phyloP scores from a whole-genome alignment of 2,797 vertebrate species.

The Hoplostethus mediterraneus region DNA sequence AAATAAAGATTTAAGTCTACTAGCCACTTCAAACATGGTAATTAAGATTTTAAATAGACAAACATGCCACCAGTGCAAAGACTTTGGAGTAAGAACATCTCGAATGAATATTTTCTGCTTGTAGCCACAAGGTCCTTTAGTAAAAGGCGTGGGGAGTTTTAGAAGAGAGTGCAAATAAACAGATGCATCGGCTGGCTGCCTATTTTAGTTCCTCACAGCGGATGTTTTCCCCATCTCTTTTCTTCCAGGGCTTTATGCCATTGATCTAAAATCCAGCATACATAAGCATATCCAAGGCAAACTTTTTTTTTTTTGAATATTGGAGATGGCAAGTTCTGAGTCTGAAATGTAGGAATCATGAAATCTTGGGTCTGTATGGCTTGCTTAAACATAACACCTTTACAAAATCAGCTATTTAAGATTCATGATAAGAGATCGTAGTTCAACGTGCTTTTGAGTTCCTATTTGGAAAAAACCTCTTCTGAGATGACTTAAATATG shows the following conservation, averaged over 20 bases:
- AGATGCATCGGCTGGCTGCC: constrained; percentile 54
- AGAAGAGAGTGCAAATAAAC: constrained; percentile 42
- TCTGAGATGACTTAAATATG: constrained; percentile 14
- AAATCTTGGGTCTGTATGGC: constrained; percentile 10
- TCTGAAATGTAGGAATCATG: constrained; percentile 26
- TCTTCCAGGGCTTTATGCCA: constrained; percentile 56
- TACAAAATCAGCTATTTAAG: neutral
- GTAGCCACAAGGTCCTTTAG: constrained; percentile 37
- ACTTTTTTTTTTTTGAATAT: constrained; percentile 46
- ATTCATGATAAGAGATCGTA: neutral
- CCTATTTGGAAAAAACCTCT: neutral
- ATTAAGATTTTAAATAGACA: constrained; percentile 55
- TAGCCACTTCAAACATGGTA: constrained; percentile 47
- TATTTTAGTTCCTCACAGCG: constrained; percentile 48
- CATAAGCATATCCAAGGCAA: constrained; percentile 59
- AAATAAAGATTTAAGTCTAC: constrained; percentile 23
- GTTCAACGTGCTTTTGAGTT: neutral
- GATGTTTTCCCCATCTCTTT: constrained; percentile 53
- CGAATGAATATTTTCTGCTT: constrained; percentile 52
- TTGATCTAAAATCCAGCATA: constrained; percentile 65
- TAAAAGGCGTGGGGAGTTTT: constrained; percentile 40
- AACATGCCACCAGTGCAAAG: constrained; percentile 42
- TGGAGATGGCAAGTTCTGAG: constrained; percentile 29
- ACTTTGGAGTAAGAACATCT: constrained; percentile 34
- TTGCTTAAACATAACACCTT: constrained; percentile 8